phyloP scores from a whole-genome alignment of 2,888 invertebrate species.

The Ennomos erosarius region DNA sequence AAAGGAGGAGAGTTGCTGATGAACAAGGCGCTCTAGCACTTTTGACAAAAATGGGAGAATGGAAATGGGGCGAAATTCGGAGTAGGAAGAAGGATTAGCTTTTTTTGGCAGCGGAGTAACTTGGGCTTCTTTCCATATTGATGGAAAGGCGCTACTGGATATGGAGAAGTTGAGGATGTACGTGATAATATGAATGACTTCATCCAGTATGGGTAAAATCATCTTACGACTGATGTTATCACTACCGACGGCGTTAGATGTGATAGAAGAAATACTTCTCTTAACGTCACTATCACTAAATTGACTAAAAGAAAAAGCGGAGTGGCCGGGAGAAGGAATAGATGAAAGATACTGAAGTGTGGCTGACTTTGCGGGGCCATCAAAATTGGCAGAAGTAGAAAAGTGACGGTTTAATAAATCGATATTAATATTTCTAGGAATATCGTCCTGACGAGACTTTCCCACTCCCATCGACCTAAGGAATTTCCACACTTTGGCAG shows the following conservation, averaged over 20 bases:
- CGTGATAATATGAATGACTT: not conserved
- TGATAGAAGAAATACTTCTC: not conserved
- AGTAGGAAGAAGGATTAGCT: conserved; percentile 6
- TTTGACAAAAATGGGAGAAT: conserved; percentile 27
- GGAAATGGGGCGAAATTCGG: conserved; percentile 17
- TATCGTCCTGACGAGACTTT: not conserved
- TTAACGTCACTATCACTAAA: not conserved
- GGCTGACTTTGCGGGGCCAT: not conserved
- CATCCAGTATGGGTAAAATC: not conserved
- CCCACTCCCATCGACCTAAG: conserved; percentile 7
- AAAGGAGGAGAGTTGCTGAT: conserved; percentile 16
- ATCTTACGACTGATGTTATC: not conserved
- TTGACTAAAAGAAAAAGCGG: conserved; percentile 1
- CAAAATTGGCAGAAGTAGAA: conserved; percentile 4
- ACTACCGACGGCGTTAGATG: not conserved
- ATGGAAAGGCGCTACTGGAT: not conserved
- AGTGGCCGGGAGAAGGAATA: not conserved
- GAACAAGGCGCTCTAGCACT: conserved; percentile 28
- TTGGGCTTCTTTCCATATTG: not conserved
- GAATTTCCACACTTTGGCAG: conserved; percentile 8
- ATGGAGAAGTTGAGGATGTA: not conserved
- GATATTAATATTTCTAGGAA: conserved; percentile 3
- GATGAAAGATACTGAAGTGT: conserved; percentile 8
- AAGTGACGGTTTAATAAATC: conserved; percentile 10
- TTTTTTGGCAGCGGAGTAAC: conserved; percentile 9